These are phyloP conservation scores for Kryptopterus vitreolus DNA, from an alignment of 2,797 vertebrate species.

Conservation along the genomic window DNA sequence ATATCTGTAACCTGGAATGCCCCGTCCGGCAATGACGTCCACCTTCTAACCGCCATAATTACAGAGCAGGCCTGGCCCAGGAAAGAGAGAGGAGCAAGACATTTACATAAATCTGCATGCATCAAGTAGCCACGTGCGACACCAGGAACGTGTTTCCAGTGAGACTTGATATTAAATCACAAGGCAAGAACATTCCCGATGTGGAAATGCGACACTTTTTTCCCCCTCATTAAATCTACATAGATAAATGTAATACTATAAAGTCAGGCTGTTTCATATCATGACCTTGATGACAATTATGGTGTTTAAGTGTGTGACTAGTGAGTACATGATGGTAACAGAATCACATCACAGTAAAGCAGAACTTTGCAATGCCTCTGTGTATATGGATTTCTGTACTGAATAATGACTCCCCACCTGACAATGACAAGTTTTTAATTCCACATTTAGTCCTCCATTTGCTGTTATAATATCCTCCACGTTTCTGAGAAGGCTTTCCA, in stretches of 20 bases:
- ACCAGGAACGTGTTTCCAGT: slow-evolving; percentile 48
- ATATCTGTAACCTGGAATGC: slow-evolving; percentile 67
- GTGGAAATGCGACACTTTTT: slow-evolving; percentile 16
- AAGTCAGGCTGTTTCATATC: neutral
- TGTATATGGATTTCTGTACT: slow-evolving; percentile 61
- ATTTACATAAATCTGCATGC: slow-evolving; percentile 77
- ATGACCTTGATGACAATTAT: neutral
- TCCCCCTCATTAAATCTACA: neutral
- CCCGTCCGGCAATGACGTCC: slow-evolving; percentile 63
- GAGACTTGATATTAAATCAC: slow-evolving; percentile 5
- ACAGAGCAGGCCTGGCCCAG: slow-evolving; percentile 65
- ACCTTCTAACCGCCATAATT: slow-evolving; percentile 68
- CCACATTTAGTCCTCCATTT: neutral
- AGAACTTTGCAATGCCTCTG: slow-evolving; percentile 65
- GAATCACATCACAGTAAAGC: slow-evolving; percentile 67
- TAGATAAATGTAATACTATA: neutral
- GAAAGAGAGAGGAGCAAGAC: slow-evolving; percentile 55
- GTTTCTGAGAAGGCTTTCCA: neutral
- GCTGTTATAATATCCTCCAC: neutral
- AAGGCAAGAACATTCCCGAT: slow-evolving; percentile 28
- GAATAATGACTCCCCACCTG: slow-evolving; percentile 71
- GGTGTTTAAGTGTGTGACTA: slow-evolving; percentile 57
- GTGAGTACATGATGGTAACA: slow-evolving; percentile 64
- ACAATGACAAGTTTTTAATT: too few species aligned
- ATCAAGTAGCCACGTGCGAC: slow-evolving; percentile 68